phyloP scores from a whole-genome alignment of 2,797 vertebrate species.

The Sebastes steindachneri region DNA sequence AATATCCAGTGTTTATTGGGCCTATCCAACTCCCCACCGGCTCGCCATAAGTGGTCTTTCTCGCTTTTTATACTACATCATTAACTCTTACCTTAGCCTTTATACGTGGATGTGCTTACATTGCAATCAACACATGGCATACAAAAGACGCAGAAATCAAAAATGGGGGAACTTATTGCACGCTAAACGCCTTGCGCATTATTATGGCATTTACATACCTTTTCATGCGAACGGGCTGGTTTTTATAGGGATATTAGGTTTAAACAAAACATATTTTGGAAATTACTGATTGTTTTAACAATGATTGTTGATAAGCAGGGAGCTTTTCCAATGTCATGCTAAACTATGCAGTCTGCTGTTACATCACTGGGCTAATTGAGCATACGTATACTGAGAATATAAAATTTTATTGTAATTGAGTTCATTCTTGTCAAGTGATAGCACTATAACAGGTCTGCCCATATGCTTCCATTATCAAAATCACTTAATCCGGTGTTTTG shows the following conservation, averaged over 20 bases:
- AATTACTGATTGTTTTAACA: neutral
- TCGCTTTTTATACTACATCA: no score
- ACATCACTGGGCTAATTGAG: slow-evolving; percentile 13
- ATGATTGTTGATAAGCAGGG: neutral
- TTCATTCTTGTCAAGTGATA: slow-evolving; percentile 26
- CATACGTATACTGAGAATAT: slow-evolving; percentile 1
- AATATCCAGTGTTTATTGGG: no score
- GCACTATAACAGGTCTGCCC: neutral
- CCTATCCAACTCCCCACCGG: no score
- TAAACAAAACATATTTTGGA: neutral
- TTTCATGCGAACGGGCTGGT: neutral
- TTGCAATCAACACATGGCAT: no score
- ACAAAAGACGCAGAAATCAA: neutral
- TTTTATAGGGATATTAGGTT: neutral
- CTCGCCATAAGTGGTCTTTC: no score
- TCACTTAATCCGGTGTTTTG: slow-evolving; percentile 22
- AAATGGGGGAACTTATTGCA: neutral
- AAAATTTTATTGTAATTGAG: slow-evolving; percentile 6
- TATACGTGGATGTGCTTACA: no score
- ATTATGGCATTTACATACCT: no score
- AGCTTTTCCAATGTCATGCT: neutral
- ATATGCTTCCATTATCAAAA: slow-evolving; percentile 23
- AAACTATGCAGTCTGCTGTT: neutral
- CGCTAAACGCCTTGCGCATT: no score
- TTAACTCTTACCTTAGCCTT: no score